A percentile compares a stretch with the other conserved stretches of the same genome.
These are phyloP conservation scores for Lophotis ruficrista DNA, from an alignment of 2,113 vertebrate genomes.

Conservation along the genomic window DNA sequence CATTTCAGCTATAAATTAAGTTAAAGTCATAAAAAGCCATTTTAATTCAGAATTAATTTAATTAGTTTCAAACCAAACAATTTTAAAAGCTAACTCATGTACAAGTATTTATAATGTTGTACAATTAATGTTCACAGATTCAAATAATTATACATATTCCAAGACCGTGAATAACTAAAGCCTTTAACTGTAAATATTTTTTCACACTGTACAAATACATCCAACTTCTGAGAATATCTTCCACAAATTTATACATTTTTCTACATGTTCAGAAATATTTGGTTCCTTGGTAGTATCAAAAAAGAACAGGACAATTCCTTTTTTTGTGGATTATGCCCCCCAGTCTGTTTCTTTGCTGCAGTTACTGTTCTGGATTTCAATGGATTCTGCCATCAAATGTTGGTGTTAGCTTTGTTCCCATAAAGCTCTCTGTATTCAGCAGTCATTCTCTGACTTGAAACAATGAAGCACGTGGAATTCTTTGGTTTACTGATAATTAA, in stretches of 20 bases:
- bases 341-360: background rate
- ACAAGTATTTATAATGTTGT: background rate
- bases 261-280: background rate
- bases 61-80: constrained; percentile 27
- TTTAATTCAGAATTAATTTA: constrained; percentile 40
- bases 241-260: background rate
- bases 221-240: background rate
- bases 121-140: background rate
- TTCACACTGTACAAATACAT: background rate
- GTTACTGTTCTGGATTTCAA: background rate
- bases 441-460: background rate
- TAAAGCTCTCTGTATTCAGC: background rate
- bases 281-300: background rate
- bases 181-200: background rate
- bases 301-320: background rate
- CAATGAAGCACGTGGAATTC: background rate
- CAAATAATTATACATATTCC: background rate
- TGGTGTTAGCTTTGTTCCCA: background rate
- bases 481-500: background rate
- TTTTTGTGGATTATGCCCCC: background rate
- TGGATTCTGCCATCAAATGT: background rate
- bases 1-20: background rate
- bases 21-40: background rate
- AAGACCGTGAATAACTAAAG: background rate
- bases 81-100: background rate